Conservation (phyloP, 2,797 vertebrate genomes). For the Spinus olivaceus region DNA sequence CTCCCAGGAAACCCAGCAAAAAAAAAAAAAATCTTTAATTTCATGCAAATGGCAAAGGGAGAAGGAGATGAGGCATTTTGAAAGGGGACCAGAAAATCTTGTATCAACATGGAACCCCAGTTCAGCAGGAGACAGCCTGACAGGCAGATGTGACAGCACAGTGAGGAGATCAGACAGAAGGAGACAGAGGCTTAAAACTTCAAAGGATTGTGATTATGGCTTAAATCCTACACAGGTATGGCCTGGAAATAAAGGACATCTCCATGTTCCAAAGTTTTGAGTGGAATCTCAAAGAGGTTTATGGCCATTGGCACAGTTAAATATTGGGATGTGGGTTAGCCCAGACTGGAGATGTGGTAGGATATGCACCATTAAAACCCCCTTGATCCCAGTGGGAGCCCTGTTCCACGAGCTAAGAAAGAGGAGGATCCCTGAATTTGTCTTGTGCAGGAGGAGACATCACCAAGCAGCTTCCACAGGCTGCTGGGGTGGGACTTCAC, state of each 20-base stretch:
- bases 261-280: background rate
- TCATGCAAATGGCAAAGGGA: background rate
- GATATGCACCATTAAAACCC: accelerated
- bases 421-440: background rate
- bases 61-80: background rate
- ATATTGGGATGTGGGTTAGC: background rate
- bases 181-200: background rate
- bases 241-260: background rate
- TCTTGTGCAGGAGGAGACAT: background rate
- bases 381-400: background rate
- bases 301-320: background rate
- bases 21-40: background rate
- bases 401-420: background rate
- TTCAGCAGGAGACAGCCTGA: background rate
- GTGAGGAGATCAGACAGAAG: background rate
- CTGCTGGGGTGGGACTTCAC: background rate
- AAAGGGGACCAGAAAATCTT: background rate
- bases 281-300: background rate
- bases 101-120: background rate
- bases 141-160: background rate
- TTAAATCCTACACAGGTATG: background rate
- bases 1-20: background rate
- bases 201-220: background rate
- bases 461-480: background rate
- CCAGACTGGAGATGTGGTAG: background rate